phyloP scores from a whole-genome alignment of 2,888 invertebrate genomes.

The Uloborus plumipes region DNA sequence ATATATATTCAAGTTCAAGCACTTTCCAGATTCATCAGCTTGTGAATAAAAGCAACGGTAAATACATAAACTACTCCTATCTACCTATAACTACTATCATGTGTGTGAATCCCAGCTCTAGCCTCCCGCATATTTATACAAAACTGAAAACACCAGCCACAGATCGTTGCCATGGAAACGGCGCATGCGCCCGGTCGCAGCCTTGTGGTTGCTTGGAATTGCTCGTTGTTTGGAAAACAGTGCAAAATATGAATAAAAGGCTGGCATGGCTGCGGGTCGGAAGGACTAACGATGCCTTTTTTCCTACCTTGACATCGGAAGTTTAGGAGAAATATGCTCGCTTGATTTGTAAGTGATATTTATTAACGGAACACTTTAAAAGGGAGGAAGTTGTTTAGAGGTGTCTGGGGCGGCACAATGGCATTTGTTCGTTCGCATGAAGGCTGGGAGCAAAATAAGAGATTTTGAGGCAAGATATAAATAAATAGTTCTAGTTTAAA shows the following conservation, averaged over 20 bases:
- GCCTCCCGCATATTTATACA: conserved; percentile 44
- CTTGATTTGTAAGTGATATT: conserved; percentile 27
- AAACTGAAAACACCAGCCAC: conserved; percentile 39
- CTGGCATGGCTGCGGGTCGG: conserved; percentile 13
- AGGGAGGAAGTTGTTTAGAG: not conserved
- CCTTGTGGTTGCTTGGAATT: conserved; percentile 51
- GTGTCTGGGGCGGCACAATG: too few relatives aligned
- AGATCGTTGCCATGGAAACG: conserved; percentile 45
- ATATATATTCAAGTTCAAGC: too few relatives aligned
- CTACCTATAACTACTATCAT: too few relatives aligned
- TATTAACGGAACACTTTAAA: conserved; percentile 38
- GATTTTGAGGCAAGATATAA: too few relatives aligned
- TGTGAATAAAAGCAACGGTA: too few relatives aligned
- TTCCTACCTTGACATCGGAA: conserved; percentile 42
- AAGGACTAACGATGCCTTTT: conserved; percentile 9
- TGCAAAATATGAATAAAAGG: conserved; percentile 23
- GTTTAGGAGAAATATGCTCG: conserved; percentile 20
- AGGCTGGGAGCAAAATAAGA: too few relatives aligned
- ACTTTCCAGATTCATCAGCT: too few relatives aligned
- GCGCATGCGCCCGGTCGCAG: conserved; percentile 33
- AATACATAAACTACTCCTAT: too few relatives aligned
- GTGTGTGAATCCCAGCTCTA: too few relatives aligned
- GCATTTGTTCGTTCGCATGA: too few relatives aligned
- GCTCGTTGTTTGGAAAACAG: conserved; percentile 34
- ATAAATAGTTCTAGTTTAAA: too few relatives aligned